Conservation (phyloP, 2,797 vertebrate species). For the Coracias cyanogaster region DNA sequence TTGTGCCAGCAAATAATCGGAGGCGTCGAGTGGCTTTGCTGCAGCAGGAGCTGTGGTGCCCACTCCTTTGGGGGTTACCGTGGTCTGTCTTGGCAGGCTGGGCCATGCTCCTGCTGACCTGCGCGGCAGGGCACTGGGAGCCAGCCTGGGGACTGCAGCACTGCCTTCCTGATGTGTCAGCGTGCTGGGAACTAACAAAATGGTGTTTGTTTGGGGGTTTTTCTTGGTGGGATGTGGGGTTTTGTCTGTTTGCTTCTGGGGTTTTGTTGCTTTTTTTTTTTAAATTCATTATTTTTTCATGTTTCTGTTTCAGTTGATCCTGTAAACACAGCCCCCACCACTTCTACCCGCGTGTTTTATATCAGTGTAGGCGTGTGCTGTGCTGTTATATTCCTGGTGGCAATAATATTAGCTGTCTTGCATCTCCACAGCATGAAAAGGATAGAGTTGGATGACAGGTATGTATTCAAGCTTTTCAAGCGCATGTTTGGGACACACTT, state of each 20-base stretch:
- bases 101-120: neutral
- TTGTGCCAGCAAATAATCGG: neutral
- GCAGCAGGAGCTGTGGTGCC: neutral
- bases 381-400: constrained; percentile 97
- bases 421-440: constrained; percentile 99
- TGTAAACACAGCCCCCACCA: constrained; percentile 88
- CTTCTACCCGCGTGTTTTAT: constrained; percentile 97
- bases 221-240: too few species aligned
- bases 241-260: neutral
- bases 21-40: neutral
- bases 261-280: neutral
- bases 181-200: neutral
- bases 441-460: constrained; percentile 98
- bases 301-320: constrained; percentile 84
- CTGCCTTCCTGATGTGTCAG: neutral
- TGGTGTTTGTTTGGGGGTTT: accelerated
- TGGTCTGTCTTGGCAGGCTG: neutral
- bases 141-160: neutral
- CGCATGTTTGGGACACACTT: neutral
- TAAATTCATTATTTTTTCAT: constrained; percentile 18
- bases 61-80: accelerated
- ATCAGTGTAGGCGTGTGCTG: constrained; percentile 99
- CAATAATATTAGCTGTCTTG: constrained; percentile 95
- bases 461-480: neutral
- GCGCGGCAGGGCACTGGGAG: too few species aligned